Evolutionary conservation across 2,797 vertebrate genomes (phyloP).

Genomic region (Acridotheres tristis): DNA sequence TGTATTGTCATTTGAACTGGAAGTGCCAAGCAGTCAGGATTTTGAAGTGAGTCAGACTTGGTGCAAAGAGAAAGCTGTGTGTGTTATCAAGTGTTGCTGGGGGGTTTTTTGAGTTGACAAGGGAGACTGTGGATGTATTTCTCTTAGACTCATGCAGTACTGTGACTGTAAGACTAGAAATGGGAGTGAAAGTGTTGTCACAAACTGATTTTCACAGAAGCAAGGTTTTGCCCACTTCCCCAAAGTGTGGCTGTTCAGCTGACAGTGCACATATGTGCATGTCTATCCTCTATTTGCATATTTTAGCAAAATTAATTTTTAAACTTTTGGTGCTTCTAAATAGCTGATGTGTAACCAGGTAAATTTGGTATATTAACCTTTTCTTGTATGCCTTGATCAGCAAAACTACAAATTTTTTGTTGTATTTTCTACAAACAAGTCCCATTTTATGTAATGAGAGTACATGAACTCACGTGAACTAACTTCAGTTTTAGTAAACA

Average conservation of each 20-base stretch:
- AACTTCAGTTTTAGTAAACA: neutral
- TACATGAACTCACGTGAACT: neutral
- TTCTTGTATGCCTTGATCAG: neutral
- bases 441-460: neutral
- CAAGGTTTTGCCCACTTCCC: neutral
- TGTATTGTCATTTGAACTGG: neutral
- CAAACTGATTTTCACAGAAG: neutral
- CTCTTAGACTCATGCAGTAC: neutral
- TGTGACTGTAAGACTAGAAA: neutral
- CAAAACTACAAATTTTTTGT: neutral
- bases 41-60: neutral
- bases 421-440: neutral
- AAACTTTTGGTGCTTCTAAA: neutral
- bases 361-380: neutral
- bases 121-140: neutral
- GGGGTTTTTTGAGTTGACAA: fast-evolving
- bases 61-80: neutral
- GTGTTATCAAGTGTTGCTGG: neutral
- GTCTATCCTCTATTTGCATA: neutral
- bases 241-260: neutral
- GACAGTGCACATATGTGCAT: fast-evolving
- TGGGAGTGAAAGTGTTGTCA: neutral
- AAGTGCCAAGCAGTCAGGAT: neutral
- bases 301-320: neutral
- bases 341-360: neutral